Base-by-base conservation (phyloP, 2,888 invertebrate genomes). In the Drosophila falleni region DNA sequence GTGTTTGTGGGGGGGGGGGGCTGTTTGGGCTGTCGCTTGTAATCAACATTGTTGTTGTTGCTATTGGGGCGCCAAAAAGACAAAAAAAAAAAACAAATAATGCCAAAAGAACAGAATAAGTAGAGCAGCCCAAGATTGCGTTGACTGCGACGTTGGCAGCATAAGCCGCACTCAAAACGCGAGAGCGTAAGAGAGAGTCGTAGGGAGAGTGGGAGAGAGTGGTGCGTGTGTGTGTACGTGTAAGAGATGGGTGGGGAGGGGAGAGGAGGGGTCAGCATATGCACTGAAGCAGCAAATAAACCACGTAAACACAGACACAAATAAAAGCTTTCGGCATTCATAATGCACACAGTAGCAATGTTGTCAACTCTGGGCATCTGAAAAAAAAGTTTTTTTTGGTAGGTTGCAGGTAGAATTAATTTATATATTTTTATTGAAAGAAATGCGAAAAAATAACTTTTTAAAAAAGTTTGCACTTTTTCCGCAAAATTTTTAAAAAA, bases 281-380 rank as follows among this genome's bases (percentile, higher is more conserved):
- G 89, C 89, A 86, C 88, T 89, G 87, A 84, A 86, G 85, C 85
- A 86, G 85, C 81, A 89, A 89, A 76, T 80, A 85, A 86, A 88
- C 85, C 89, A 85, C 86, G 84, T 85, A 85, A 76, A 73, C 82
- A 80, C 55, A 78, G 64, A 78, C 42, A 49, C 15, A 44, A 13
- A 64, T 41, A 55, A 47, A 63, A 67, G 69, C 63, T 67, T 68
- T 81, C 60, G 73, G 78, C 78, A 86, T 74, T 72, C 81, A 78
- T 77, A 74, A 68, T 71, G 72, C 76, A 66, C 44, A 66, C 26
- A 64, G 56, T 50, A 53, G 46, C 31, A 31, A 10, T 31, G 31
- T 10, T 31, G 31, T 31, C 31, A 31, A 31, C 29, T 29, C 0
- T 26, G 2, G 5, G 9, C 0, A 9, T 2, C 26, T 19, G n/a